Evolutionary conservation across 2,888 invertebrate genomes (phyloP).

Genomic region (Drosophila merina): DNA sequence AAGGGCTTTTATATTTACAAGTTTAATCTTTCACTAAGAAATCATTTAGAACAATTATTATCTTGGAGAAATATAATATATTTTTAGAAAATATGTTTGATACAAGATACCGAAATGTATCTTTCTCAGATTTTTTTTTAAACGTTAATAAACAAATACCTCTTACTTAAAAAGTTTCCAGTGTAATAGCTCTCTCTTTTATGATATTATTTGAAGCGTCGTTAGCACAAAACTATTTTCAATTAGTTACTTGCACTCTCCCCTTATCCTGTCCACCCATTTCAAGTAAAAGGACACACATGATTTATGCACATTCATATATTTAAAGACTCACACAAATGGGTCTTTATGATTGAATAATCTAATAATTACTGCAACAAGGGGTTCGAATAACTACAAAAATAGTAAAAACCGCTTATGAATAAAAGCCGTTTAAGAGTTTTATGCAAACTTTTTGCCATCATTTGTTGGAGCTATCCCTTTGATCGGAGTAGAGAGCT

Average conservation of each 20-base stretch:
- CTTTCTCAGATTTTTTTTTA: neutral
- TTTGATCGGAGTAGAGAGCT: neutral
- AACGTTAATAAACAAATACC: neutral
- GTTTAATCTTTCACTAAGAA: neutral
- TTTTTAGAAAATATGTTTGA: too few species aligned
- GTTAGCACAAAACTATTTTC: constrained; percentile 35
- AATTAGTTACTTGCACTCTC: constrained; percentile 22
- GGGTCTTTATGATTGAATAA: constrained; percentile 44
- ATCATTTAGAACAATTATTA: neutral
- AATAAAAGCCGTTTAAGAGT: neutral
- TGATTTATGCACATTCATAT: constrained; percentile 39
- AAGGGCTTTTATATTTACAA: neutral
- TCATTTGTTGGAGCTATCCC: neutral
- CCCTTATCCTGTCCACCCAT: neutral
- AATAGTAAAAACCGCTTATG: neutral
- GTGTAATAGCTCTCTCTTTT: constrained; percentile 9
- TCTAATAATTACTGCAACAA: constrained; percentile 11
- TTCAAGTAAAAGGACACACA: constrained; percentile 4
- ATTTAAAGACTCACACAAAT: constrained; percentile 35
- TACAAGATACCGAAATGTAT: neutral
- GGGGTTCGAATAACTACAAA: neutral
- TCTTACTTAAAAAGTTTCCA: neutral
- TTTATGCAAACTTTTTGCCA: neutral
- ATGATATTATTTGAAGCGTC: constrained; percentile 11
- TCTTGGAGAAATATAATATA: too few species aligned